These are phyloP conservation scores for Triplophysa rosa DNA, from an alignment of 2,113 vertebrate species.

Conservation along the genomic window DNA sequence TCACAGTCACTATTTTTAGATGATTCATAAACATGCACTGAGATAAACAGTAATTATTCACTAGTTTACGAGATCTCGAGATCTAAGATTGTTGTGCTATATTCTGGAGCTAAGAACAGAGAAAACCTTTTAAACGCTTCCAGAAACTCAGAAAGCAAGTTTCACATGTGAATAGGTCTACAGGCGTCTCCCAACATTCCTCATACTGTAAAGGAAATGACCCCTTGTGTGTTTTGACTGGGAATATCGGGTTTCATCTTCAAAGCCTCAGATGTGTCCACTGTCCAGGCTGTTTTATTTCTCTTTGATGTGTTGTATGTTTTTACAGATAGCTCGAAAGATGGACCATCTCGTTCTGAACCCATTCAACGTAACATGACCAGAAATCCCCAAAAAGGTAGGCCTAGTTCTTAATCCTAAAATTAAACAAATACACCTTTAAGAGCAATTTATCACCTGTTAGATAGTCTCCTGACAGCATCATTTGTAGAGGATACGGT, in stretches of 20 bases:
- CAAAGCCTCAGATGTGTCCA: background rate
- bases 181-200: background rate
- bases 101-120: too few relatives aligned
- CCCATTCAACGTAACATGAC: too few relatives aligned
- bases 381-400: too few relatives aligned
- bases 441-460: too few relatives aligned
- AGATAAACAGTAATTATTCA: too few relatives aligned
- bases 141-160: background rate
- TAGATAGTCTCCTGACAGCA: too few relatives aligned
- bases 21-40: too few relatives aligned
- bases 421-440: too few relatives aligned
- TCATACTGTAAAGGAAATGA: background rate
- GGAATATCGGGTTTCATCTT: background rate
- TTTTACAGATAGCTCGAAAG: background rate
- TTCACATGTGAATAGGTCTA: background rate
- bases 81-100: too few relatives aligned
- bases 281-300: background rate
- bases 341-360: background rate
- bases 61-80: too few relatives aligned
- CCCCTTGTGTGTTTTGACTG: background rate
- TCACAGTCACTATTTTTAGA: too few relatives aligned
- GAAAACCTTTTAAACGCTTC: background rate
- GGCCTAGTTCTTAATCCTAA: too few relatives aligned
- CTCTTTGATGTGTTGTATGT: background rate
- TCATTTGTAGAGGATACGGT: background rate